These are phyloP conservation scores for Pinctada fucata DNA, from an alignment of 2,888 invertebrate genomes.

Conservation along the genomic window DNA sequence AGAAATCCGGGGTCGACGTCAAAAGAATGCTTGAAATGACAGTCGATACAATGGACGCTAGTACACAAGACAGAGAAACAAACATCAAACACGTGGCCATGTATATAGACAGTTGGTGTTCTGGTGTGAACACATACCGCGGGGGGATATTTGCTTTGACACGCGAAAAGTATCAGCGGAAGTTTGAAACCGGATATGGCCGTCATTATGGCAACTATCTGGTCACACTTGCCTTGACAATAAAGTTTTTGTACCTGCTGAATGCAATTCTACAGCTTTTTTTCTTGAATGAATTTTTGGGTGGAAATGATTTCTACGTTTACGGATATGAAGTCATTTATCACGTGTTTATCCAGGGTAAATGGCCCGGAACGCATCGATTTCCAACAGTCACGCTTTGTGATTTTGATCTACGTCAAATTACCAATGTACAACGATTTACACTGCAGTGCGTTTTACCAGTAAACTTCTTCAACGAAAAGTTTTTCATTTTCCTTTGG, in stretches of 20 bases:
- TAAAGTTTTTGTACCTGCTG: slow-evolving; percentile 17
- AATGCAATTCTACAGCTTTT: slow-evolving; percentile 25
- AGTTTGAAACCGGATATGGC: slow-evolving; percentile 14
- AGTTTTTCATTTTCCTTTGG: slow-evolving; percentile 33
- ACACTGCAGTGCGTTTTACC: slow-evolving; percentile 28
- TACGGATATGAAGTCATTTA: slow-evolving; percentile 27
- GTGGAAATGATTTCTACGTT: slow-evolving; percentile 28
- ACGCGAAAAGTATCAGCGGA: slow-evolving; percentile 17
- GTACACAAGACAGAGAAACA: slow-evolving; percentile 1
- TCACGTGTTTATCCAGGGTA: slow-evolving; percentile 9
- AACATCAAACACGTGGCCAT: slow-evolving; percentile 5
- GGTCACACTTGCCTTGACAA: slow-evolving; percentile 4
- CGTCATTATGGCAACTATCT: slow-evolving; percentile 27
- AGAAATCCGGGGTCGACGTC: slow-evolving; percentile 27
- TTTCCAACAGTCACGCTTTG: slow-evolving; percentile 28
- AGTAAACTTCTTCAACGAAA: slow-evolving; percentile 27
- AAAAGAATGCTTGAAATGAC: slow-evolving; percentile 46
- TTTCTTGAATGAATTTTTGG: slow-evolving; percentile 30
- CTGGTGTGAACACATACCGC: slow-evolving; percentile 11
- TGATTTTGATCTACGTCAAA: slow-evolving; percentile 29
- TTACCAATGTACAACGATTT: slow-evolving; percentile 21
- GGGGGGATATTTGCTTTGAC: slow-evolving; percentile 13
- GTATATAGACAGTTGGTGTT: slow-evolving; percentile 22
- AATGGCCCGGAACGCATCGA: slow-evolving; percentile 15
- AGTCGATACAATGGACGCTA: neutral